Base-by-base conservation (phyloP, 2,113 vertebrate genomes). In the Boleophthalmus pectinirostris region DNA sequence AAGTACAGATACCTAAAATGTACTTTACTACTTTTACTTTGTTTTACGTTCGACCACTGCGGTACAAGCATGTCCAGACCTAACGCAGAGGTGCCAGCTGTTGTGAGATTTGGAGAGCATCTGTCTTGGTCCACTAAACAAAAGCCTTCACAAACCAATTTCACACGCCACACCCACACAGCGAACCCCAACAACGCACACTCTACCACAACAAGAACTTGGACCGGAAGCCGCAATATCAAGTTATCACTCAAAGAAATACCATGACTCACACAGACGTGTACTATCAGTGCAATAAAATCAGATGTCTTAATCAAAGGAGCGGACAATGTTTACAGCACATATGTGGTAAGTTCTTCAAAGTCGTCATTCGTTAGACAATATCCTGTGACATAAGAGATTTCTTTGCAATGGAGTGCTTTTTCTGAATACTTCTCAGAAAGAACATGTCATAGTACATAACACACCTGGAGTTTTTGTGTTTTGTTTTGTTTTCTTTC, bases 41-140 rank as follows among this genome's bases (percentile, higher is more conserved):
- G 29, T 29, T n/a, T n/a, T 2, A 29, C 4, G 29, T 29, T 29
- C 29, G 2, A 29, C 29, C 29, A 29, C 29, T 29, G 29, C 65
- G 72, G 70, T 56, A 65, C 16, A 16, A 65, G 64, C 68, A 23
- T 76, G 68, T 65, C 61, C 5, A 25, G 58, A 66, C 51, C 66
- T 2, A 10, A 60, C 9, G 61, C 69, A 78, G 72, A 82, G 66
- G 57, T 77, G 72, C 84, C 87, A 90, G 89, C 79, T 90, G 82
- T 87, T 86, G 23, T 64, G 82, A 75, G 74, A 83, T 76, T 84
- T 82, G 35, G 70, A 75, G 73, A 87, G 73, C 88, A 87, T 87
- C 85, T 88, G 86, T 74, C 71, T 75, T 49, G 18, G 47, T 58
- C 64, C 77, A 74, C 61, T 73, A 68, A 80, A 72, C 68, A 73